Conservation (phyloP, 2,797 vertebrate species). For the Peromyscus attwateri region DNA sequence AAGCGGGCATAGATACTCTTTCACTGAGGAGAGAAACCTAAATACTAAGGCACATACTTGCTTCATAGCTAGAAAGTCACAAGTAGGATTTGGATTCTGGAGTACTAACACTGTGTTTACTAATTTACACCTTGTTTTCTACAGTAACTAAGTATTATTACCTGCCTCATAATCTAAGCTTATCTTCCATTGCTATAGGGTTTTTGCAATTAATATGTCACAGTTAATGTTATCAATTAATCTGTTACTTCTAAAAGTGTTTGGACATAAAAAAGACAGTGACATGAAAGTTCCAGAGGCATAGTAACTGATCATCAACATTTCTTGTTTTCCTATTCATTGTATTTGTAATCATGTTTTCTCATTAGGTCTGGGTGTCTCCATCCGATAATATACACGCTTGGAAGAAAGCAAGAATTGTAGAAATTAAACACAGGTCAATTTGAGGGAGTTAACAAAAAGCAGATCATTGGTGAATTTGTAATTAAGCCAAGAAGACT, state of each 20-base stretch:
- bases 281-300: not conserved
- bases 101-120: not conserved
- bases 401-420: not conserved
- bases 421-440: too few species aligned
- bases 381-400: not conserved
- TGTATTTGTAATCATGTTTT: not conserved
- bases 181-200: not conserved
- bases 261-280: not conserved
- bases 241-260: not conserved
- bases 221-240: slow-evolving; percentile 15
- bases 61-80: not conserved
- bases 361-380: not conserved
- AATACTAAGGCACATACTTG: not conserved
- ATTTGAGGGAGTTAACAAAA: too few species aligned
- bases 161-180: not conserved
- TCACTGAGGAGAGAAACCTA: not conserved
- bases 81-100: not conserved
- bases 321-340: slow-evolving; percentile 22
- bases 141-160: not conserved
- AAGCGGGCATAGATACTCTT: not conserved
- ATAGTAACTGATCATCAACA: not conserved
- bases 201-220: not conserved
- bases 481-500: too few species aligned
- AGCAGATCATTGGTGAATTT: too few species aligned
- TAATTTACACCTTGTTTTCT: not conserved